Evolutionary conservation across 92 coral and sea anemone species (phyloP), one percentile per base, ranked within the genome.

Genomic region (Bergia sp.): DNA sequence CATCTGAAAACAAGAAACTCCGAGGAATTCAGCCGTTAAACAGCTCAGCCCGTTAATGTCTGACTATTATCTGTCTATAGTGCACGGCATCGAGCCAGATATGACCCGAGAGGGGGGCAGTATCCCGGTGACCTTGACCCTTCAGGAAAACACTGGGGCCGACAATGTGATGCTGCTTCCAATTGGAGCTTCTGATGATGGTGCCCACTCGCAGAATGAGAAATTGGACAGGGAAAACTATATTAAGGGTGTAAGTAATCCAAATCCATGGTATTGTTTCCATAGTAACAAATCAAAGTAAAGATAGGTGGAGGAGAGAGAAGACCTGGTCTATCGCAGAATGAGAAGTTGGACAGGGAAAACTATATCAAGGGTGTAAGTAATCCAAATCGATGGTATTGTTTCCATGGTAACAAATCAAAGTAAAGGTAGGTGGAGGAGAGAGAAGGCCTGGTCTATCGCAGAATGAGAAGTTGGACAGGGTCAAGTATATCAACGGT

Each of bases 121-220:
- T 80, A 95, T 93, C 18, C 99, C 99, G 18, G 99, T 97, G 77
- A 95, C 96, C 12, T 83, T 97, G 91, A 90, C 98, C 89, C 77
- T 97, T 47, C 96, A 94, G 82, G 96, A 97, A 38, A 94, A 98
- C 75, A 97, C 99, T 5, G 98, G 95, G 41, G 87, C 87, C 13
- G 92, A 97, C 73, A 95, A 93, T 80, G 97, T 96, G 11, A 89
- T 97, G 92, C 83, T 94, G 69, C 84, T 97, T 18, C 98, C 99
- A 10, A 91, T 97, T 77, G 99, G 99, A 36, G 92, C 97, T 0
- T 92, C 97, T 47, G 99, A 97, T 72, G 99, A 97, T 72, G 99
- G 99, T n/a, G 98, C 99, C 49, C 99, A 97, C 87, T 97, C 99
- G 7, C 99, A 97, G 93, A 97, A 97, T 77, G 99, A 97, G 90